Conservation (phyloP, 2,113 vertebrate genomes). For the Benitochromis conjunctus region DNA sequence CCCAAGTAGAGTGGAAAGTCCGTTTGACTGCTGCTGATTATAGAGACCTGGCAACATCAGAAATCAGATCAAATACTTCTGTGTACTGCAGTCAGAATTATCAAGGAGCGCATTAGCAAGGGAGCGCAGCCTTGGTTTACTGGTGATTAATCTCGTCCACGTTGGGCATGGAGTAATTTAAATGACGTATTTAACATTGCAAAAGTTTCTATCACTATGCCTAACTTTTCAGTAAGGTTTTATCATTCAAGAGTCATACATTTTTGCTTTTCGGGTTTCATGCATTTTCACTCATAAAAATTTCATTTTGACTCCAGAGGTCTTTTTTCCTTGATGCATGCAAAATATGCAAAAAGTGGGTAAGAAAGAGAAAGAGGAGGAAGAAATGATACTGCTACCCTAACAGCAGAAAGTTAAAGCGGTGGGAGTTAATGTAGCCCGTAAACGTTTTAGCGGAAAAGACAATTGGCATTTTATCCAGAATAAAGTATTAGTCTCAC, state of each 20-base stretch:
- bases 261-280: constrained; percentile 35
- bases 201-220: neutral
- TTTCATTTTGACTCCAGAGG: constrained; percentile 15
- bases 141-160: neutral
- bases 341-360: constrained; percentile 19
- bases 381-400: neutral
- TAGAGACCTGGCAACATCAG: neutral
- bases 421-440: neutral
- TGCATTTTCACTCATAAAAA: constrained; percentile 20
- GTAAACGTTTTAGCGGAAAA: neutral
- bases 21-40: neutral
- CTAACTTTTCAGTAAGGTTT: neutral
- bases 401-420: neutral
- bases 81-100: neutral
- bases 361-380: neutral
- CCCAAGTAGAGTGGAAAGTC: neutral
- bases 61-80: neutral
- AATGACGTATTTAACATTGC: neutral
- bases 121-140: neutral
- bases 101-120: neutral
- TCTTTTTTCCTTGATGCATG: constrained; percentile 5
- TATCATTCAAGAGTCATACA: constrained; percentile 11
- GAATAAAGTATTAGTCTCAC: neutral
- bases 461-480: neutral
- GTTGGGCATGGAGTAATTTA: neutral